Conservation (phyloP, 2,113 vertebrate genomes). For the Psammodynastes pulverulentus region DNA sequence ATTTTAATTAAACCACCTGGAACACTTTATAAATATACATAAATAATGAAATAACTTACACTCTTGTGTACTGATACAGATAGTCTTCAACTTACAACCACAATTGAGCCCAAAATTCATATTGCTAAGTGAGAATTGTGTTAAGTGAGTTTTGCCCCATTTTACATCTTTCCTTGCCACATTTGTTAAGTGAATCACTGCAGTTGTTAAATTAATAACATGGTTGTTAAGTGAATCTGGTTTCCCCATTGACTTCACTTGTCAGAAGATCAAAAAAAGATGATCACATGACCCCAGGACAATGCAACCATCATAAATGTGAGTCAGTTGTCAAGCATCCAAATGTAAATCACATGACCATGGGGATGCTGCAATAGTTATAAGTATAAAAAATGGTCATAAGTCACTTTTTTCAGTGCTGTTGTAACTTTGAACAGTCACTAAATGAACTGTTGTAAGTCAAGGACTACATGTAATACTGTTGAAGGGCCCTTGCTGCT, state of each 20-base stretch:
- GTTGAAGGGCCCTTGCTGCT: too few species aligned
- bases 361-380: background rate
- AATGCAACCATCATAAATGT: background rate
- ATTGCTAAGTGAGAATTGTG: background rate
- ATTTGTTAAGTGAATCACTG: background rate
- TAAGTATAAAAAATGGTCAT: background rate
- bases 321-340: background rate
- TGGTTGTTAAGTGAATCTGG: background rate
- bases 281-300: background rate
- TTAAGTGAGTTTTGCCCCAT: background rate
- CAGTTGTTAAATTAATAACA: too few species aligned
- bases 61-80: background rate
- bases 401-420: too few species aligned
- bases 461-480: too few species aligned
- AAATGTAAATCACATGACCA: background rate
- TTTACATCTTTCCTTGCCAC: background rate
- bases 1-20: background rate
- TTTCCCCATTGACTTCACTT: background rate
- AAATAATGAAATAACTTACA: background rate
- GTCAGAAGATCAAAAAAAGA: background rate
- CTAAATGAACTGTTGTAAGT: too few species aligned
- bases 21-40: background rate
- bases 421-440: too few species aligned
- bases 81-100: background rate
- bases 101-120: background rate